Evolutionary conservation across 2,113 vertebrate species (phyloP), one percentile per base, ranked within the genome.

Genomic region (Pimephales promelas): DNA sequence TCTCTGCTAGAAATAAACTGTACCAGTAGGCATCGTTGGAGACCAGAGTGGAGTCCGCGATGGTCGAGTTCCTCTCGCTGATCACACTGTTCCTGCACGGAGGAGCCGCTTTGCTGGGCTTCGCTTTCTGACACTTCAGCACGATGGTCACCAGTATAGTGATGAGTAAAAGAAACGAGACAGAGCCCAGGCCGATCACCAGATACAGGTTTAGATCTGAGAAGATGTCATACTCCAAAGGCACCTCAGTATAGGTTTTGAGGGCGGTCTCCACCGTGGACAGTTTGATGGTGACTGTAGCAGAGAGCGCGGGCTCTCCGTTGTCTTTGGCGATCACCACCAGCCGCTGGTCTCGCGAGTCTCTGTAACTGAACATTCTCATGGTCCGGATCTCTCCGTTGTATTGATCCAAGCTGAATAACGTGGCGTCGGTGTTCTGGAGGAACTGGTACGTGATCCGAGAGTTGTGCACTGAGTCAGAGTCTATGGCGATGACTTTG

Each of bases 251-350:
- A 62, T 95, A 86, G 66, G 92, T 92, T 91, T 90, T 94, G 66
- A 94, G 93, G 43, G 94, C 93, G 82, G 92, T 94, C 71, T 96
- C 93, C 13, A 95, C 93, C 22, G 95, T 87, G 0, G 94, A 94
- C 26, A 96, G 87, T 0, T 94, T 91, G 45, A 96, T 92, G 0
- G 93, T 94, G 66, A 96, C 66, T 0, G 95, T 94, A 82, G 94
- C 92, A 0, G 95, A 96, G 40, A 96, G 93, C 1, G 93, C 86
- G 0, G 93, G 94, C 59, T 94, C 91, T 5, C 94, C 94, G 0
- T 91, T 76, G 0, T 95, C 94, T 9, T 89, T 82, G 80, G 94
- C 92, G 79, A 93, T 92, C 78, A 94, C 89, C 18, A 94, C 76
- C 24, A 95, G 88, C 5, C 45, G 87, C 85, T 94, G 93, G 61